A percentile compares a stretch with the other conserved stretches of the same genome.
Conservation (phyloP, 2,797 vertebrate genomes). For the Limosa lapponica region DNA sequence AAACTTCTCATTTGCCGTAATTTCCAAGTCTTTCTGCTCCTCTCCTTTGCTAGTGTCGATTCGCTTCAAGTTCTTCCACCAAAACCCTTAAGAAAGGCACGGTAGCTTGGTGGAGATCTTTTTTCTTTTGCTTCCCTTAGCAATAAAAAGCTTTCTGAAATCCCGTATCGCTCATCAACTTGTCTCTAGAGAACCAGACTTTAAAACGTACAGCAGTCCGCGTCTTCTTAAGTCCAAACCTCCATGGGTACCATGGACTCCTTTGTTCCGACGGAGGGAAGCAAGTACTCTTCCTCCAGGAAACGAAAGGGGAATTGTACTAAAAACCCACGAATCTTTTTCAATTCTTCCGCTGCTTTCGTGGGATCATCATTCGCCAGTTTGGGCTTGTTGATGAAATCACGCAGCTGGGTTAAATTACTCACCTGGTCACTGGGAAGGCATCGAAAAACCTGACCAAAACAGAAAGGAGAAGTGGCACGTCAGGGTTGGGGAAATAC, state of each 20-base stretch:
- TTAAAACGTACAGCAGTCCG: not conserved
- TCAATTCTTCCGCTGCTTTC: constrained; percentile 89
- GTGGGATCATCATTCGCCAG: constrained; percentile 85
- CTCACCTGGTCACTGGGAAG: constrained; percentile 93
- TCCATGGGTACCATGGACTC: constrained; percentile 97
- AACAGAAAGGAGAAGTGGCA: not conserved
- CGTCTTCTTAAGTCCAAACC: constrained; percentile 88
- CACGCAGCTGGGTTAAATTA: constrained; percentile 86
- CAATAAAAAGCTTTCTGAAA: not conserved
- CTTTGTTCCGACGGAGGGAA: constrained; percentile 93
- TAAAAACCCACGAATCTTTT: constrained; percentile 93
- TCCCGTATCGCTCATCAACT: not conserved
- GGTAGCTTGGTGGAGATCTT: not conserved
- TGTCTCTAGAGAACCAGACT: not conserved
- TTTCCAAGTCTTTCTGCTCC: not conserved
- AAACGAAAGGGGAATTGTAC: constrained; percentile 96
- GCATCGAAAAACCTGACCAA: constrained; percentile 91
- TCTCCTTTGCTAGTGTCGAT: not conserved
- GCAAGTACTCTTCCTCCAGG: constrained; percentile 88
- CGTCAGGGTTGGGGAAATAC: not conserved
- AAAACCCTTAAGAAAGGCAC: constrained; percentile 31
- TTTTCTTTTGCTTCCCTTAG: not conserved
- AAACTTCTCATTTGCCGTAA: not conserved
- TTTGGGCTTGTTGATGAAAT: constrained; percentile 83
- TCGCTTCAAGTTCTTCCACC: constrained; percentile 24